Base-by-base conservation (phyloP, 2,113 vertebrate genomes). In the Ciconia boyciana region DNA sequence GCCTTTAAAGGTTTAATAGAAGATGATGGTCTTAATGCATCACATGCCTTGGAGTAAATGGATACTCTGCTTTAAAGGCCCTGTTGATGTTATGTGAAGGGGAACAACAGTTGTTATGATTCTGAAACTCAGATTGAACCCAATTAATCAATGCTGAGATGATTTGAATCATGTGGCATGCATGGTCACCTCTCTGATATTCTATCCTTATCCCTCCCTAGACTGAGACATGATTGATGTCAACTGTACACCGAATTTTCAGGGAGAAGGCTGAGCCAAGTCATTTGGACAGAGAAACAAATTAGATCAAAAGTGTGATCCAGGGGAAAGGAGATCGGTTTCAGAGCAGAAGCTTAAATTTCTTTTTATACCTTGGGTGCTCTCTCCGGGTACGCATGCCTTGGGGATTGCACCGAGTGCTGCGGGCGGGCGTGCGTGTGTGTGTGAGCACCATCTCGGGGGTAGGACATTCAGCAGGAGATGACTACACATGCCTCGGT, bases 181-280 rank as follows among this genome's bases (percentile, higher is more conserved):
- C 97, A 97, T 98, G 98, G 98, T 98, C 98, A 98, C 98, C 98
- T 98, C 98, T 98, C 97, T 98, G 98, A 98, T 98, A 98, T 98
- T 98, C 97, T 97, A 98, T 98, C 97, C 98, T 90, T 61, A 88
- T 88, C 94, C 96, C 96, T 97, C 89, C 87, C 95, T 96, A 95
- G 97, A 95, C 90, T 90, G 86, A 97, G 97, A 96, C 95, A 93
- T 98, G 98, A 98, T 98, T 98, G 97, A 98, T 98, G 97, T 97
- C 97, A 97, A 97, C 97, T 97, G 92, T 97, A 97, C 94, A 97
- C 97, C 5, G 19, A 49, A 93, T 97, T 97, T 98, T 98, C 95
- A 92, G 94, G 90, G 91, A 91, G 52, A 94, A 97, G 97, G 92
- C 98, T 97, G 93, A 96, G 86, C 97, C 93, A 93, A 97, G 93